Evolutionary conservation across 2,797 vertebrate genomes (phyloP).

Genomic region (Rhyacichthys aspro): DNA sequence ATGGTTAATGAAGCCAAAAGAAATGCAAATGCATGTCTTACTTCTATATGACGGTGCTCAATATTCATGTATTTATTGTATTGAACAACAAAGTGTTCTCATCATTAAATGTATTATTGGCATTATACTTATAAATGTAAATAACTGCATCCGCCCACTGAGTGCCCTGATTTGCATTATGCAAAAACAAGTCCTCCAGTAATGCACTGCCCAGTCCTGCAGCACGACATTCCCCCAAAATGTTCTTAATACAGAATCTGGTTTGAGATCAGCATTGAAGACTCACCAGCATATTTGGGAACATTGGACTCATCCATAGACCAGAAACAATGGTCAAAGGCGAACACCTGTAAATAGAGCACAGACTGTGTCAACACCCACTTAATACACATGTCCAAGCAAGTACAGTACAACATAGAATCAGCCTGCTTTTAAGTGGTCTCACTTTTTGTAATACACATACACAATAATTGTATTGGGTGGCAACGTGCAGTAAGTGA

Average conservation of each 20-base stretch:
- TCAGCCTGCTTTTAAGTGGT: conserved; percentile 22
- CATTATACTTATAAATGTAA: conserved; percentile 36
- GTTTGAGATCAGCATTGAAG: conserved; percentile 26
- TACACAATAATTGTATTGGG: conserved; percentile 33
- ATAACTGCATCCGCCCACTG: not conserved
- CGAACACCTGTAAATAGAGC: conserved; percentile 88
- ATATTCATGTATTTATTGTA: not conserved
- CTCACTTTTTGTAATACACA: conserved; percentile 23
- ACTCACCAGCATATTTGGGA: conserved; percentile 95
- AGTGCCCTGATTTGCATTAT: conserved; percentile 42
- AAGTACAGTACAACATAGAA: conserved; percentile 35
- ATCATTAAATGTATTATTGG: not conserved
- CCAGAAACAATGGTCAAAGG: conserved; percentile 99
- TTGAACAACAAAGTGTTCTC: not conserved
- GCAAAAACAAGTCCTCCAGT: conserved; percentile 34
- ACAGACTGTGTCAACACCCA: conserved; percentile 41
- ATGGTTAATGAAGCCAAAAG: conserved; percentile 10
- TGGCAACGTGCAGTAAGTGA: conserved; percentile 38
- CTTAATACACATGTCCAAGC: conserved; percentile 38
- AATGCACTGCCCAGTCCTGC: not conserved
- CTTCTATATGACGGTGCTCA: not conserved
- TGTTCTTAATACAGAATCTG: conserved; percentile 14
- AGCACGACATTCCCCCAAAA: conserved; percentile 28
- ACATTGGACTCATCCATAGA: conserved; percentile 97
- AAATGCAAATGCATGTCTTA: conserved; percentile 16